These are phyloP conservation scores for Apantesis nais DNA, from an alignment of 2,888 invertebrate species.

Conservation along the genomic window DNA sequence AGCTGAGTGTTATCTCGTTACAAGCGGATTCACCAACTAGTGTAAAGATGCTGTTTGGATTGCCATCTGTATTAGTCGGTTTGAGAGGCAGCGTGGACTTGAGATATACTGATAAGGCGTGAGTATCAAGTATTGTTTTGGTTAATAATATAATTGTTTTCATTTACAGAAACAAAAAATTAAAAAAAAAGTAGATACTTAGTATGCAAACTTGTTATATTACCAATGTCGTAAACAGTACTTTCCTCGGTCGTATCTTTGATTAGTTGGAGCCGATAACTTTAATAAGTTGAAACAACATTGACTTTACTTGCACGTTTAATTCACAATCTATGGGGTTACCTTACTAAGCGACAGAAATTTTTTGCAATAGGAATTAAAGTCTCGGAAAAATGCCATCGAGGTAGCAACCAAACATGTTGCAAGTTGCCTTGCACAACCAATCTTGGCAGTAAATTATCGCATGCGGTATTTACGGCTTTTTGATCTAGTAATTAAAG, in stretches of 20 bases:
- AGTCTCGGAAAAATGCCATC: no score
- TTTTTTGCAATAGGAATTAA: no score
- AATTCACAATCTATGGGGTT: no score
- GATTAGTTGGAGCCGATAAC: not conserved
- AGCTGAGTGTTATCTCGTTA: slow-evolving; percentile 85
- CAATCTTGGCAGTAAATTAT: not conserved
- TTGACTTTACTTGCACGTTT: no score
- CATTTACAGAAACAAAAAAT: not conserved
- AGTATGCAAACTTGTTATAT: not conserved
- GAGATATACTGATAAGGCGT: slow-evolving; percentile 92
- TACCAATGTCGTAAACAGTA: not conserved
- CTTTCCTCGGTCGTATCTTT: not conserved
- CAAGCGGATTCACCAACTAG: slow-evolving; percentile 92
- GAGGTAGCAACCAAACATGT: no score
- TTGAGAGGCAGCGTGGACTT: slow-evolving; percentile 94
- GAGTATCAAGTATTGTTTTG: slow-evolving; percentile 61
- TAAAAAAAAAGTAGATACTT: not conserved
- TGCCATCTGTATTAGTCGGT: slow-evolving; percentile 93
- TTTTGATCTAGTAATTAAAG: no score
- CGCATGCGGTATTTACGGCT: not conserved
- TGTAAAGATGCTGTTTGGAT: slow-evolving; percentile 92
- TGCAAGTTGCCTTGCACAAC: not conserved
- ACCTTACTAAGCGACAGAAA: no score
- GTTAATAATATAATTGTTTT: not conserved
- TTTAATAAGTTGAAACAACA: no score